Base-by-base conservation (phyloP, 2,797 vertebrate genomes). In the Anableps anableps region DNA sequence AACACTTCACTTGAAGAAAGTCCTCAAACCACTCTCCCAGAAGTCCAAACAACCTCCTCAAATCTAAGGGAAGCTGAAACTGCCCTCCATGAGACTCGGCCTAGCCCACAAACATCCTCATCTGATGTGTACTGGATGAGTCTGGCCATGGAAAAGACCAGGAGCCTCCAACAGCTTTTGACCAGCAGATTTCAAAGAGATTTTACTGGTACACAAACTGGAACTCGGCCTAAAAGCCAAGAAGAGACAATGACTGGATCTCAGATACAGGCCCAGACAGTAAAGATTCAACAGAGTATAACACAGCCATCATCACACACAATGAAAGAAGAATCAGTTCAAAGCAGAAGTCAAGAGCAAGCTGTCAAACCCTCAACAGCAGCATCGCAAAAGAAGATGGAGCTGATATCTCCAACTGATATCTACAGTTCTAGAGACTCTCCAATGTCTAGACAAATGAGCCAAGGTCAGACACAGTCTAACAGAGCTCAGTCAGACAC, bases 91-190 rank as follows among this genome's bases (percentile, higher is more conserved):
- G 88, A 93, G 86, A 78, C 87, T 0, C 88, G 95, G 26, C 75
- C 90, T 68, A 80, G 87, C 50, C 58, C 91, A 0, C 88, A 87
- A 43, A 21, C 80, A 0, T 70, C 92, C 66, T 85, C 92, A 0
- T 70, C 93, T 14, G 92, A 96, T 50, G 95, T 96, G 4, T 96
- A 96, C 76, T 99, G 98, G 99, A 96, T 99, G 94, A 97, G 95
- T 72, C 85, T 97, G 75, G 97, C 96, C 0, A 95, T 96, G 88
- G 97, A 97, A 87, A 99, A 97, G 88, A 97, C 96, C 60, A 96
- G 88, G 83, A 96, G 95, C 48, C 29, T 95, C 9, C 97, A 98
- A 58, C 96, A 96, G 79, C 96, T 96, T 16, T 91, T 95, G 0
- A 88, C 92, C 3, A 95, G 89, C 77, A 96, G 86, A 86, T 91